Conservation (phyloP, 2,113 vertebrate genomes). For the Penelope pileata region DNA sequence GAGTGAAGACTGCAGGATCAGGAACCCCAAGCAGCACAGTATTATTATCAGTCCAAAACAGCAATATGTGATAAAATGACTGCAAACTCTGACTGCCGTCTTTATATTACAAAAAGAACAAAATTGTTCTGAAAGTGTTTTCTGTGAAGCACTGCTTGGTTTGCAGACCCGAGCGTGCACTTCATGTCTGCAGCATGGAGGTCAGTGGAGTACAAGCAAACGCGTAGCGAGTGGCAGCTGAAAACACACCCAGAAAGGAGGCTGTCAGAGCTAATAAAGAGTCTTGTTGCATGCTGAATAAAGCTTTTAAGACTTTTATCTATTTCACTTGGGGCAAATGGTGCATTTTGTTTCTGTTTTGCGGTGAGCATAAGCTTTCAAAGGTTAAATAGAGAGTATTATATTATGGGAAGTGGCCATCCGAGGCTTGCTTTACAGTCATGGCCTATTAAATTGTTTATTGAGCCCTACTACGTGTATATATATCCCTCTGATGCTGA, state of each 20-base stretch:
- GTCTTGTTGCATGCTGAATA: slow-evolving; percentile 3
- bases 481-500: background rate
- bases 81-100: fast-evolving
- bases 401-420: slow-evolving; percentile 30
- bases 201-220: background rate
- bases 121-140: background rate
- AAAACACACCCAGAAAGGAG: slow-evolving; percentile 9
- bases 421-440: slow-evolving; percentile 19
- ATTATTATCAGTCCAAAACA: background rate
- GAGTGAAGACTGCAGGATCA: background rate
- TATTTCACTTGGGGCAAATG: slow-evolving; percentile 24
- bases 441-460: slow-evolving; percentile 11
- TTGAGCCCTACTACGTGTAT: background rate
- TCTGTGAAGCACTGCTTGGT: background rate
- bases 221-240: background rate
- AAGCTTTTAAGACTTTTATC: slow-evolving; percentile 24
- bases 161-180: background rate
- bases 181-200: background rate
- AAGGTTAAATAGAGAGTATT: slow-evolving; percentile 37
- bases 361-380: slow-evolving; percentile 15
- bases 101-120: background rate
- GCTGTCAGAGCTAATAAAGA: slow-evolving; percentile 6
- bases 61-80: background rate
- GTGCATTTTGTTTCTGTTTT: slow-evolving; percentile 49
- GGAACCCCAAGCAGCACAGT: background rate